phyloP scores from a whole-genome alignment of 2,888 invertebrate species.

The Pimpla rufipes region DNA sequence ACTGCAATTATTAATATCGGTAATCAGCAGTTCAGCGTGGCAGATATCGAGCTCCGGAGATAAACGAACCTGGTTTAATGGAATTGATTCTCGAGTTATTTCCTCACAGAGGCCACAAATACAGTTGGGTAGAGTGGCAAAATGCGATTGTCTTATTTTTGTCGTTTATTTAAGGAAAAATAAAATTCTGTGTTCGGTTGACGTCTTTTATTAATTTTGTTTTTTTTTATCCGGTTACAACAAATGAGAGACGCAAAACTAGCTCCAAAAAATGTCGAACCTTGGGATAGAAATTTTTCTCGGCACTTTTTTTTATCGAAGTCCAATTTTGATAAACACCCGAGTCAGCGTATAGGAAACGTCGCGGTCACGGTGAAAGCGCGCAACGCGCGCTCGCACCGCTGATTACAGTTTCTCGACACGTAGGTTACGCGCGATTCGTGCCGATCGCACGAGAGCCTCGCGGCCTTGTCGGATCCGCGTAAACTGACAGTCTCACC shows the following conservation, averaged over 20 bases:
- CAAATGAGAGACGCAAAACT: no score
- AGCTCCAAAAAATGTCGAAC: no score
- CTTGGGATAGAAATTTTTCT: not conserved
- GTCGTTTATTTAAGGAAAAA: no score
- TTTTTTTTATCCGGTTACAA: no score
- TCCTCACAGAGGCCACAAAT: no score
- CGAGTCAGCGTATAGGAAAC: not conserved
- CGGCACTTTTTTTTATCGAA: not conserved
- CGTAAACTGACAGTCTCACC: slow-evolving; percentile 50
- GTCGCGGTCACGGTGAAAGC: slow-evolving; percentile 15
- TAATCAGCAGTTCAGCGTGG: not conserved
- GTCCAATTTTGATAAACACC: not conserved
- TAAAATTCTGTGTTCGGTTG: no score
- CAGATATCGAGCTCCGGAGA: not conserved
- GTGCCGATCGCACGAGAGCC: slow-evolving; percentile 53
- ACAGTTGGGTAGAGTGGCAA: no score
- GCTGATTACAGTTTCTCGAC: slow-evolving; percentile 67
- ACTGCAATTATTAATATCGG: not conserved
- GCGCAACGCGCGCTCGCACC: slow-evolving; percentile 54
- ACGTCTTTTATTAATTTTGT: no score
- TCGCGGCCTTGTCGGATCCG: slow-evolving; percentile 55
- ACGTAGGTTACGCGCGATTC: slow-evolving; percentile 56
- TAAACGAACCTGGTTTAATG: not conserved
- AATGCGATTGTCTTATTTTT: no score
- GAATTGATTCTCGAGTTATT: not conserved